Base-by-base conservation (phyloP, 1,140 invertebrate species). In the Drosophila melanica region DNA sequence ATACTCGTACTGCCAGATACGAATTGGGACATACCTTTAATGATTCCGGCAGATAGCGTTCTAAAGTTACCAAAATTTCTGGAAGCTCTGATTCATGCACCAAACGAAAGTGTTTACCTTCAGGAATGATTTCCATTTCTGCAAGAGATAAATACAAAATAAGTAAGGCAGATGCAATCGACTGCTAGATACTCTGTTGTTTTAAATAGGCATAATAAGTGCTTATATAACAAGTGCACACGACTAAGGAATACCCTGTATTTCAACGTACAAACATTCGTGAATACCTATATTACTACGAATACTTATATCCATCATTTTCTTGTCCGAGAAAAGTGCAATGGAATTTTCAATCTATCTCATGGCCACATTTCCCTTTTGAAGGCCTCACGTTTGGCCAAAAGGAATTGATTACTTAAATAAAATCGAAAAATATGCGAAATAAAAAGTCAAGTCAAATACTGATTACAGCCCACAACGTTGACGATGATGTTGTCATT, bases 21-120 rank as follows among this genome's bases (percentile, higher is more conserved):
- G 33, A 18, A 18, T 39, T 3, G 4, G 16, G 3, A 85, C 82
- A 68, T 81, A 86, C 96, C 95, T 97, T 97, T 76, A 97, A 93
- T 82, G 96, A 96, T 93, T 96, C 95, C 79, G 96, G 96, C 92
- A 96, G 94, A 93, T 95, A 95, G 92, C 94, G 93, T 85, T 94
- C 94, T 82, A 97, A 94, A 91, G 95, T 94, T 91, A 96, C 94
- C 92, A 96, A 94, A 85, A 96, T 94, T 92, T 94, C 94, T 90
- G 95, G 95, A 92, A 96, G 94, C 93, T 96, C 96, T 90, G 95
- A 95, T 94, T 96, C 95, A 93, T 94, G 93, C 87, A 96, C 94
- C 93, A 96, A 94, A 94, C 95, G 95, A 94, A 97, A 97, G 93
- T 96, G 96, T 93, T 94, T 95, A 91, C 96, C 96, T 93, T 96